phyloP scores from a whole-genome alignment of 35 echinoderm and acorn worm species.

The Nesometra sesokonis region DNA sequence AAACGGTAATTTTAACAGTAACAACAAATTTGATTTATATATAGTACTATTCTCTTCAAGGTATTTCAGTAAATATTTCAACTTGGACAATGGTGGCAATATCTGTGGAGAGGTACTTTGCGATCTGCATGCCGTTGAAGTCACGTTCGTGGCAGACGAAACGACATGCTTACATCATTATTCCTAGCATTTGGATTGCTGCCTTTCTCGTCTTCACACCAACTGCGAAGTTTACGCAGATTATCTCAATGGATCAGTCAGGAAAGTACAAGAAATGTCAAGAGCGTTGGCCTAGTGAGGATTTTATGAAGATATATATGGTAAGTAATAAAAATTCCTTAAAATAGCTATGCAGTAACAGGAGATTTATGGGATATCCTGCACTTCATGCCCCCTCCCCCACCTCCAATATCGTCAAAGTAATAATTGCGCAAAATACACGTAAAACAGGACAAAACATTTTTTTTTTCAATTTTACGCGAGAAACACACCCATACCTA shows the following conservation, averaged over 20 bases:
- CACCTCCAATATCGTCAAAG: too few relatives aligned
- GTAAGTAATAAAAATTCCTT: slow-evolving; percentile 51
- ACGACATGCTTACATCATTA: slow-evolving; percentile 72
- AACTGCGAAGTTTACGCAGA: slow-evolving; percentile 17
- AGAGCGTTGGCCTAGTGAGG: slow-evolving; percentile 18
- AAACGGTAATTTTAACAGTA: too few relatives aligned
- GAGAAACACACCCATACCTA: too few relatives aligned
- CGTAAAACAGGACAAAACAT: too few relatives aligned
- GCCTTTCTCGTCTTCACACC: slow-evolving; percentile 52
- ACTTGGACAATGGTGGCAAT: slow-evolving; percentile 98
- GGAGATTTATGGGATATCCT: too few relatives aligned
- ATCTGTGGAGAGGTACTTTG: slow-evolving; percentile 84
- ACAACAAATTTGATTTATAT: too few relatives aligned
- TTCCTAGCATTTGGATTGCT: slow-evolving; percentile 46
- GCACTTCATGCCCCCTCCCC: too few relatives aligned
- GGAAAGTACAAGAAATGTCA: slow-evolving; percentile 29
- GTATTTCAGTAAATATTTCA: slow-evolving; percentile 63
- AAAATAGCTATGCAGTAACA: too few relatives aligned
- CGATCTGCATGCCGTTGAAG: slow-evolving; percentile 85
- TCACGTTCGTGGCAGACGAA: slow-evolving; percentile 94
- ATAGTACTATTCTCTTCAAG: slow-evolving; percentile 19
- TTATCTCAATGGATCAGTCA: too few relatives aligned
- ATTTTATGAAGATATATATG: slow-evolving; percentile 22
- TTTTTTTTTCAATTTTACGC: too few relatives aligned
- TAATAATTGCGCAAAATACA: too few relatives aligned